These are phyloP conservation scores for Caradrina clavipalpis DNA, from an alignment of 2,888 invertebrate genomes.

Conservation along the genomic window DNA sequence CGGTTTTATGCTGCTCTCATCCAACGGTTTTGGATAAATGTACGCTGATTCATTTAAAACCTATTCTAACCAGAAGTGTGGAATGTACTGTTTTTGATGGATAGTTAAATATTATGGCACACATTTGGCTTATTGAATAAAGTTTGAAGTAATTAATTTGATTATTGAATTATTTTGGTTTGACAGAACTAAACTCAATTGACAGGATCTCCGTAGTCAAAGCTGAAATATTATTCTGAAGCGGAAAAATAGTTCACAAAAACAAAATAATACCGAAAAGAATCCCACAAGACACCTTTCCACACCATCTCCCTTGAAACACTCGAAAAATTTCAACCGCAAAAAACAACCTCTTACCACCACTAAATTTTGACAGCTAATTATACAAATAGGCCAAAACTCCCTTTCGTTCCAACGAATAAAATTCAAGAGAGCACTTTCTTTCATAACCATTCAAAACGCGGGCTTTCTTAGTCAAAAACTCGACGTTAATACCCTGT, in stretches of 20 bases:
- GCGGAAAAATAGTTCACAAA: conserved; percentile 7
- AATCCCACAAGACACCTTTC: conserved; percentile 34
- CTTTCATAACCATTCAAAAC: conserved; percentile 51
- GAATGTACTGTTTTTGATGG: too few species aligned
- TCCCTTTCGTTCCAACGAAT: conserved; percentile 50
- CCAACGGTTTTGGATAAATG: too few species aligned
- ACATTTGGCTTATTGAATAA: too few species aligned
- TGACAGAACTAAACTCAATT: neutral
- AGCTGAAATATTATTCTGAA: conserved; percentile 13
- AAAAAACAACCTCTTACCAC: conserved; percentile 41
- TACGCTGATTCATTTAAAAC: too few species aligned
- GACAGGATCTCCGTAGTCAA: neutral
- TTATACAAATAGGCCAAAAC: conserved; percentile 53
- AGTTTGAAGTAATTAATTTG: too few species aligned
- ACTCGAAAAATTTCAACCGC: conserved; percentile 17
- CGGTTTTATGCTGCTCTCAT: too few species aligned
- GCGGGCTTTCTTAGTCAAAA: conserved; percentile 58
- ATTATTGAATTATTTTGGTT: too few species aligned
- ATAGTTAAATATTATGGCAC: too few species aligned
- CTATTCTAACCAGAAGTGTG: too few species aligned
- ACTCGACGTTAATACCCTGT: conserved; percentile 52
- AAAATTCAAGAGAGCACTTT: conserved; percentile 57
- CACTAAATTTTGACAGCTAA: conserved; percentile 56
- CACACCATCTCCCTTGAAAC: conserved; percentile 33
- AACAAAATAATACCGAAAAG: conserved; percentile 13